Evolutionary conservation across 1,140 invertebrate species (phyloP), one percentile per base, ranked within the genome.

Genomic region (Neodiprion pinetum): DNA sequence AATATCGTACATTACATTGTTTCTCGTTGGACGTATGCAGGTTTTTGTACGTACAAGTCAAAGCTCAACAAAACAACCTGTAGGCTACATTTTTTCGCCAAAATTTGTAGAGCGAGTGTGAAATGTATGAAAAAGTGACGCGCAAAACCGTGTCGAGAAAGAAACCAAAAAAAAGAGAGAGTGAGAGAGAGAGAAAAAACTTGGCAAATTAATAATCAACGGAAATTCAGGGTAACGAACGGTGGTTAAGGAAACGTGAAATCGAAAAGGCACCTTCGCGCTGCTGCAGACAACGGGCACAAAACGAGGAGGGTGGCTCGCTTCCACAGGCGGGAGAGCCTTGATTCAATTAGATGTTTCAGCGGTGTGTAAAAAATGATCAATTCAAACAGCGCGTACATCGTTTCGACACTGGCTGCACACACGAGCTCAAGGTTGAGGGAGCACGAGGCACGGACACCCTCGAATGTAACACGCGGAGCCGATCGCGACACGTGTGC

Each of bases 401-500:
- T 40, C 28, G 28, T 5, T 1, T 40, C 28, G 28, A 40, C 28
- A 40, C 53, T 14, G n/a, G 53, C 53, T 61, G 11, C 53, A 17
- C 53, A 40, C 28, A 40, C 28, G 28, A 40, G 8, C n/a, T 61
- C 53, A 17, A 61, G 53, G 8, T 40, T 40, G n/a, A 61, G n/a
- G 53, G 11, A 12, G 53, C 28, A 40, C 28, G 2, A 40, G 28
- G 28, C 28, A 40, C 5, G 28, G 28, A 40, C 28, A 40, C 28
- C 28, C 28, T 40, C 28, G 28, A 40, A 40, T 40, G 28, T 40
- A 40, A 40, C 28, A 40, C 28, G 28, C 5, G 5, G 28, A 40
- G 79, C 79, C 79, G 77, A 79, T 74, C 76, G 73, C 78, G 80
- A 81, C 81, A 83, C 82, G 81, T 81, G 77, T 65, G 61, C 75